phyloP scores from a whole-genome alignment of 2,888 invertebrate species.

The Clunio marinus region DNA sequence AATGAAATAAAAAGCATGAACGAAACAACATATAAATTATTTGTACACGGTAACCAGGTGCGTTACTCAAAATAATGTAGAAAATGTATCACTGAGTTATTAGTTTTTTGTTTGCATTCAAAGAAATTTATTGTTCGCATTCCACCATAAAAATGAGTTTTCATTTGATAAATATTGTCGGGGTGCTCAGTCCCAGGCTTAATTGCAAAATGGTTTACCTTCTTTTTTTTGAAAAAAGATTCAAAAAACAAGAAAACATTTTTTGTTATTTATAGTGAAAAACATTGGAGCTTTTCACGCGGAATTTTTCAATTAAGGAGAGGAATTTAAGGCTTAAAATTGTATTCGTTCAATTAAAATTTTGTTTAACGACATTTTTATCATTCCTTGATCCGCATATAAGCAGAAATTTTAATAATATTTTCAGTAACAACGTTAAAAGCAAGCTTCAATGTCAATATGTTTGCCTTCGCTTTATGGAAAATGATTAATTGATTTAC shows the following conservation, averaged over 20 bases:
- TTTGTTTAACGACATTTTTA: too few species aligned
- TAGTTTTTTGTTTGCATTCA: background rate
- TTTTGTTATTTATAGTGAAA: background rate
- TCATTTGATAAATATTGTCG: background rate
- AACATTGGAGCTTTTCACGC: background rate
- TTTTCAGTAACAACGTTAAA: too few species aligned
- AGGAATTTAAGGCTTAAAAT: background rate
- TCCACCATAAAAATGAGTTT: slow-evolving; percentile 1
- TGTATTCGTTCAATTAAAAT: background rate
- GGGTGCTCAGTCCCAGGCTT: background rate
- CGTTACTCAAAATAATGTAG: background rate
- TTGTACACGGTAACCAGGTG: background rate
- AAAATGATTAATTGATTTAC: too few species aligned
- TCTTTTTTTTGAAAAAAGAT: too few species aligned
- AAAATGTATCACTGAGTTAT: slow-evolving; percentile 10
- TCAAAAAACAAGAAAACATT: background rate
- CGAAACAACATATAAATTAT: background rate
- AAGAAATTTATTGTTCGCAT: slow-evolving; percentile 19
- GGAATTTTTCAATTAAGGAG: slow-evolving; percentile 12
- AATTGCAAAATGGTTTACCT: background rate
- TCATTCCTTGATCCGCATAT: too few species aligned
- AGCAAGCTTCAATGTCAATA: too few species aligned
- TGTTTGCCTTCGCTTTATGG: too few species aligned
- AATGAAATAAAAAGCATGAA: background rate
- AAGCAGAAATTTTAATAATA: too few species aligned